Evolutionary conservation across 2,888 invertebrate genomes (phyloP).

Genomic region (Monopis laevigella): DNA sequence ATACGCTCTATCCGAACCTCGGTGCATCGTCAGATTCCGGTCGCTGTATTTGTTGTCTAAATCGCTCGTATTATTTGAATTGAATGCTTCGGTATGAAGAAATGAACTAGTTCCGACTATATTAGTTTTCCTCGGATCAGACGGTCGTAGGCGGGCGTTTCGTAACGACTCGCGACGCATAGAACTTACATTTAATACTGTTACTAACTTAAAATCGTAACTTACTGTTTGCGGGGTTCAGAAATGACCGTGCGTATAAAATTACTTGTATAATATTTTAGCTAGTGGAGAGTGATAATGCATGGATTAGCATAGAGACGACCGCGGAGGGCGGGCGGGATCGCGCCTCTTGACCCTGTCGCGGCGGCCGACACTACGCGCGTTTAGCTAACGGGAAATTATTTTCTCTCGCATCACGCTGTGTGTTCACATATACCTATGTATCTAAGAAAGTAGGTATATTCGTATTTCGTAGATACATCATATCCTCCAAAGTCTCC

Average conservation of each 20-base stretch:
- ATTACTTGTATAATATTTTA: background rate
- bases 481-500: background rate
- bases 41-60: conserved; percentile 60
- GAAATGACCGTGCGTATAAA: background rate
- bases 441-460: background rate
- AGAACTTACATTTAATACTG: too few relatives aligned
- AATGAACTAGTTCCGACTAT: conserved; percentile 56
- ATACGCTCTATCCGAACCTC: conserved; percentile 46
- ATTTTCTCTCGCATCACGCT: conserved; percentile 33
- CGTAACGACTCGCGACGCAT: conserved; percentile 28
- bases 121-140: conserved; percentile 21
- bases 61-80: conserved; percentile 64
- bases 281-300: conserved; percentile 37
- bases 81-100: conserved; percentile 55
- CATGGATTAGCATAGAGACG: conserved; percentile 61
- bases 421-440: background rate
- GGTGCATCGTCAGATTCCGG: conserved; percentile 57
- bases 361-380: conserved; percentile 28
- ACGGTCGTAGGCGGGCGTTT: conserved; percentile 52
- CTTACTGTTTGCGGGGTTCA: background rate
- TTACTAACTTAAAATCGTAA: too few relatives aligned
- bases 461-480: background rate
- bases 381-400: conserved; percentile 44
- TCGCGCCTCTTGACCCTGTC: conserved; percentile 60
- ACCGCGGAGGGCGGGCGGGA: conserved; percentile 47